Percentiles rank a stretch among this genome's conserved stretches.
phyloP scores from a whole-genome alignment of 2,888 invertebrate genomes.

The Eupithecia insigniata region DNA sequence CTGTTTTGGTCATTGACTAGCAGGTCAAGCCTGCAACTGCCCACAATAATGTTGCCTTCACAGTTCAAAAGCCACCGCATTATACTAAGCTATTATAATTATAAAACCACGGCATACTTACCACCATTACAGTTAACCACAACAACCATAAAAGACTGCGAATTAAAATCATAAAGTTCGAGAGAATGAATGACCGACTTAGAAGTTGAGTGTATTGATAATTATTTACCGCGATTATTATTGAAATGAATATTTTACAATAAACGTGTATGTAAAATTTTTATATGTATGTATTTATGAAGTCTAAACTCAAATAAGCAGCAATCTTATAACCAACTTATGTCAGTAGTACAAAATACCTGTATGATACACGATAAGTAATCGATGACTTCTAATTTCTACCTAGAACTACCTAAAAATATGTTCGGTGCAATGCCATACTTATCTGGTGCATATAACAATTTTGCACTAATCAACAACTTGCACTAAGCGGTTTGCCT shows the following conservation, averaged over 20 bases:
- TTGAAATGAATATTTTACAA: not conserved
- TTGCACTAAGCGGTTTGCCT: too few species aligned
- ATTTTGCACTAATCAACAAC: too few species aligned
- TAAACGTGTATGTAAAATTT: not conserved
- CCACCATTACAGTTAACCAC: slow-evolving; percentile 20
- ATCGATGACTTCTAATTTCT: too few species aligned
- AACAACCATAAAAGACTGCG: slow-evolving; percentile 7
- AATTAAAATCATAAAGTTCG: slow-evolving; percentile 11
- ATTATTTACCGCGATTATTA: not conserved
- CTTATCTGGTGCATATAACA: too few species aligned
- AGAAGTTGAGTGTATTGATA: slow-evolving; percentile 4
- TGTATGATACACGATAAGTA: too few species aligned
- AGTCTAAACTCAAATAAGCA: not conserved
- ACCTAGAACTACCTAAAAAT: too few species aligned
- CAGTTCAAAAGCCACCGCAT: slow-evolving; percentile 25
- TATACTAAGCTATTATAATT: slow-evolving; percentile 28
- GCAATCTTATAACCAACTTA: not conserved
- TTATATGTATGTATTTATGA: not conserved
- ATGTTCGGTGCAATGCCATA: too few species aligned
- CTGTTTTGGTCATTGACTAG: not conserved
- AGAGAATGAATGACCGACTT: slow-evolving; percentile 3
- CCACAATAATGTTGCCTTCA: slow-evolving; percentile 2
- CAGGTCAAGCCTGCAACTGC: not conserved
- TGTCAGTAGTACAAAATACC: too few species aligned
- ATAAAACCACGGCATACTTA: slow-evolving; percentile 25